These are phyloP conservation scores for Scolanthus callimorphus DNA, from an alignment of 92 coral and sea anemone species.

Conservation along the genomic window DNA sequence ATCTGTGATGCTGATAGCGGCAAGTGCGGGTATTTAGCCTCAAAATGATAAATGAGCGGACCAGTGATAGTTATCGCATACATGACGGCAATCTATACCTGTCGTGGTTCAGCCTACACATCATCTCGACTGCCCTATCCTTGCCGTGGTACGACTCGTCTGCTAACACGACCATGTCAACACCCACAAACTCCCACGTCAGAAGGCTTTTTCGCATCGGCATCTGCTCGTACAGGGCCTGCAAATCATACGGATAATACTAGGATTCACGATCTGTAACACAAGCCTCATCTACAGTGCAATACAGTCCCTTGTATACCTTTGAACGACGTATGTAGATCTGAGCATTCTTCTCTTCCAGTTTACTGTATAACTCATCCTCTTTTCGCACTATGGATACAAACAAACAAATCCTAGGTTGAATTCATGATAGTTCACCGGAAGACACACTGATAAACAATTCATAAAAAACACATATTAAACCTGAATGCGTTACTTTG, in stretches of 20 bases:
- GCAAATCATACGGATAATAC: no score
- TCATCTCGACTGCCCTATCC: constrained; percentile 47
- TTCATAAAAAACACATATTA: no score
- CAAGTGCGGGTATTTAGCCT: no score
- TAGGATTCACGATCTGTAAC: no score
- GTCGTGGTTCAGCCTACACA: constrained; percentile 63
- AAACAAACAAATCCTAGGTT: not conserved
- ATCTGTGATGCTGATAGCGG: no score
- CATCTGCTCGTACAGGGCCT: constrained; percentile 68
- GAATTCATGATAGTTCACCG: not conserved
- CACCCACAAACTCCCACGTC: constrained; percentile 73
- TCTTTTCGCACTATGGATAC: constrained; percentile 69
- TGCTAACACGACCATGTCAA: constrained; percentile 77
- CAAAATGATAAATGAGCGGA: no score
- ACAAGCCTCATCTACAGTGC: no score
- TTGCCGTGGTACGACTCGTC: constrained; percentile 88
- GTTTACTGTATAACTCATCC: constrained; percentile 58
- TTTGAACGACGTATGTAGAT: constrained; percentile 88
- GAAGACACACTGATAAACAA: not conserved
- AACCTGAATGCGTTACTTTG: no score
- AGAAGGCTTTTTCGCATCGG: constrained; percentile 81
- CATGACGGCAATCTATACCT: constrained; percentile 69
- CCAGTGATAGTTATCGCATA: no score
- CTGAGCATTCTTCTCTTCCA: constrained; percentile 88
- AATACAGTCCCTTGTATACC: no score